Conservation (phyloP, 1,140 invertebrate genomes). For the Lamellibrachia luymesi region DNA sequence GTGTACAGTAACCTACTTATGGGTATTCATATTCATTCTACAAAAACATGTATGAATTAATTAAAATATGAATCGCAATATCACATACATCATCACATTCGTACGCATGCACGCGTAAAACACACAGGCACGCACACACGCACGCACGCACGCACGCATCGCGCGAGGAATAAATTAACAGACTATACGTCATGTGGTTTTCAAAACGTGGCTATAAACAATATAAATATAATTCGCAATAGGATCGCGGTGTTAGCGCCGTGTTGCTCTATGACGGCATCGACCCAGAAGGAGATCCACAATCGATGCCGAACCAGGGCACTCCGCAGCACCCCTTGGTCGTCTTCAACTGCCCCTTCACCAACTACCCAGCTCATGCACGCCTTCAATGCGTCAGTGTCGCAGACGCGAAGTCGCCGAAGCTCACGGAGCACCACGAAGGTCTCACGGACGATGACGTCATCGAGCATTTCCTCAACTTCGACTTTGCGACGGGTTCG, state of each 20-base stretch:
- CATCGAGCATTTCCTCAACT: constrained; percentile 21
- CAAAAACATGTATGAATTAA: too few relatives aligned
- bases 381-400: background rate
- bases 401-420: background rate
- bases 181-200: too few relatives aligned
- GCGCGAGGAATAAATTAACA: too few relatives aligned
- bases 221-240: background rate
- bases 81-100: too few relatives aligned
- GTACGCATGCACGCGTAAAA: too few relatives aligned
- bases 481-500: constrained; percentile 15
- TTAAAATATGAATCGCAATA: too few relatives aligned
- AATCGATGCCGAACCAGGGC: background rate
- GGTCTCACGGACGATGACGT: background rate
- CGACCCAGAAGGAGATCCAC: background rate
- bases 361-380: background rate
- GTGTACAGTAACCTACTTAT: too few relatives aligned
- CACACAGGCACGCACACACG: too few relatives aligned
- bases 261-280: background rate
- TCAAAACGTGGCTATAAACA: too few relatives aligned
- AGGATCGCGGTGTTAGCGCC: background rate
- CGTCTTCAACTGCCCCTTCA: constrained; percentile 22
- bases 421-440: background rate
- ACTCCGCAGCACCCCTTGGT: background rate
- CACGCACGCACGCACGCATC: too few relatives aligned
- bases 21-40: too few relatives aligned